Evolutionary conservation across 2,797 vertebrate species (phyloP), one percentile per base, ranked within the genome.

Genomic region (Emys orbicularis): DNA sequence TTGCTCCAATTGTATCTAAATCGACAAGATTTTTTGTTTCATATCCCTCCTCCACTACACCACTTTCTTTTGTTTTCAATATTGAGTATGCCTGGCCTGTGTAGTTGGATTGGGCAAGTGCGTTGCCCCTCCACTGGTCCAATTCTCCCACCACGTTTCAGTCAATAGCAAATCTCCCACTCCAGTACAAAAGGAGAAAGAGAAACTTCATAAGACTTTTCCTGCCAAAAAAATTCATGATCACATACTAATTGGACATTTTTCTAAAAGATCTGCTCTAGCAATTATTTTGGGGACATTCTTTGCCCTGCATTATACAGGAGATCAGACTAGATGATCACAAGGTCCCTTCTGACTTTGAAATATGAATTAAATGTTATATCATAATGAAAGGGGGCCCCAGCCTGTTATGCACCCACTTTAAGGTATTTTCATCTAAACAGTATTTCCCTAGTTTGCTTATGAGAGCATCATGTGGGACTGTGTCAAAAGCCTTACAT

Each of bases 61-160:
- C 13, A 3, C 74, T 77, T 49, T 15, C 72, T 77, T 77, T 77
- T 31, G 6, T 47, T 49, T 49, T 77, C 37, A 88, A 80, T 31
- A 91, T 1, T 11, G 81, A 88, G 88, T 68, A 79, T 0, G 81
- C 23, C 79, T 87, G 83, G 57, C 65, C 54, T 2, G 2, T n/a
- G 9, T 77, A 82, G 57, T 86, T 88, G 37, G 34, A 82, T 5
- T 86, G 29, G 4, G 79, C 29, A 92, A 90, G 25, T 8, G 31
- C 94, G 86, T 29, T 25, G 31, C 54, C 90, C 16, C 87, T 76
- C 49, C 56, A 31, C 6, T 79, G 18, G 87, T 80, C 56, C 83
- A n/a, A 88, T 88, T 95, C 92, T 94, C 37, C 77, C 41, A 88
- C 72, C 49, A 79, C 12, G 19, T 34, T 79, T n/a, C 86, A 91